Percentiles rank a stretch among this genome's conserved stretches.
Conservation (phyloP, 2,888 invertebrate species). For the Drosophila tanythrix region DNA sequence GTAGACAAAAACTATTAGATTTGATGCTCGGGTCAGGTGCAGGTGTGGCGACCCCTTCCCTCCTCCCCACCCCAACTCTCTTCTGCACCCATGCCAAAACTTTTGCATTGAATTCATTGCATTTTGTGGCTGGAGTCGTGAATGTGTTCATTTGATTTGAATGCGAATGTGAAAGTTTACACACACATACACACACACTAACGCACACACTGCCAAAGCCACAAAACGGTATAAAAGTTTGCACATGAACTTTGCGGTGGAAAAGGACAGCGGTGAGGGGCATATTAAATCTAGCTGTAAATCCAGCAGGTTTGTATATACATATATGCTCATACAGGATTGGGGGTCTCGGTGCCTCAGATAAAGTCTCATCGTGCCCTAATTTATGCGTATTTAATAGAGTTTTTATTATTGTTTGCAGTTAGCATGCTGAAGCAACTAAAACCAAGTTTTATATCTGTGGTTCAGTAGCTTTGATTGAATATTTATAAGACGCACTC, state of each 20-base stretch:
- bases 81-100: conserved; percentile 33
- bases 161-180: conserved; percentile 39
- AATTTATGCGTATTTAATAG: conserved; percentile 81
- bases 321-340: conserved; percentile 1
- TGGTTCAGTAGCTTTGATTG: conserved; percentile 57
- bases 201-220: conserved; percentile 25
- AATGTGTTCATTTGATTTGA: conserved; percentile 79
- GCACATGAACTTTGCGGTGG: conserved; percentile 64
- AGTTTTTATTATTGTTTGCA: conserved; percentile 77
- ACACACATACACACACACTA: neutral
- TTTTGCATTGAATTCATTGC: conserved; percentile 78
- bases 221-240: conserved; percentile 72
- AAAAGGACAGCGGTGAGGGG: neutral
- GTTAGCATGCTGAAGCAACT: conserved; percentile 46
- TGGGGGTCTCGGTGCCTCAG: conserved; percentile 2
- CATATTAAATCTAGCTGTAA: conserved; percentile 63
- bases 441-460: conserved; percentile 59
- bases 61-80: rapidly evolving
- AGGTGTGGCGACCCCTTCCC: conserved; percentile 47
- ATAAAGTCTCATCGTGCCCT: conserved; percentile 45
- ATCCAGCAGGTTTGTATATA: conserved; percentile 30
- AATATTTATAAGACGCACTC: conserved; percentile 63
- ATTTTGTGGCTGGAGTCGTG: conserved; percentile 68
- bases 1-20: conserved; percentile 23
- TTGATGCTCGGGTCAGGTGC: conserved; percentile 55